Conservation (phyloP, 2,888 invertebrate genomes). For the Hypena proboscidalis region DNA sequence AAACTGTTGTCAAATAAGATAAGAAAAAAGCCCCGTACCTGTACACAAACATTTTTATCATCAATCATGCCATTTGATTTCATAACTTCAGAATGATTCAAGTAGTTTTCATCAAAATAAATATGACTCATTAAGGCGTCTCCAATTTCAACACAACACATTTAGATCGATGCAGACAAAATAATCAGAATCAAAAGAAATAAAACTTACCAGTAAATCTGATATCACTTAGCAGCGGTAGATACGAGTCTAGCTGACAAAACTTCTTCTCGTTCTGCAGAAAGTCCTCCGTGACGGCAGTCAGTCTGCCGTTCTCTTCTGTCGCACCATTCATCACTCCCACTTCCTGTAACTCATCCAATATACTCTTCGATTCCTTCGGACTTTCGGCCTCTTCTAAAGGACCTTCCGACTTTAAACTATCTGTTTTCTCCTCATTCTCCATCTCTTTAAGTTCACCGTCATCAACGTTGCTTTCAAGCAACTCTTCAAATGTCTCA, state of each 20-base stretch:
- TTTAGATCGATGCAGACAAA: no score
- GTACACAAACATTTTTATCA: no score
- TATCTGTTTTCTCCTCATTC: constrained; percentile 39
- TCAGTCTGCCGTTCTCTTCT: constrained; percentile 50
- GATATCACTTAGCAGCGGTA: constrained; percentile 75
- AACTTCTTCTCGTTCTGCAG: constrained; percentile 81
- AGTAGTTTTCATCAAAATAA: no score
- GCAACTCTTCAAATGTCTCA: constrained; percentile 74
- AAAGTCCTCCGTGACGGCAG: constrained; percentile 70
- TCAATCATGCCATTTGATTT: no score
- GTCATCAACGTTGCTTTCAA: constrained; percentile 79
- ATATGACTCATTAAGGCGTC: no score
- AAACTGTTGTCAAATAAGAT: no score
- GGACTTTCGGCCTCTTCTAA: constrained; percentile 37
- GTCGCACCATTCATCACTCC: constrained; percentile 46
- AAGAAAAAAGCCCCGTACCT: no score
- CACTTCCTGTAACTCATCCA: constrained; percentile 34
- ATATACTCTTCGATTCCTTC: constrained; percentile 35
- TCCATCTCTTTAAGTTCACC: constrained; percentile 62
- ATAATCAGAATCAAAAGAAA: background rate
- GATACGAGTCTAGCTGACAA: constrained; percentile 66
- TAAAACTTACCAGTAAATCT: constrained; percentile 74
- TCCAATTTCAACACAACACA: no score
- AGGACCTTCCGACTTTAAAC: constrained; percentile 28
- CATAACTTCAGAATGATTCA: no score